These are phyloP conservation scores for Orthosia cruda DNA, from an alignment of 2,888 invertebrate genomes.

Conservation along the genomic window DNA sequence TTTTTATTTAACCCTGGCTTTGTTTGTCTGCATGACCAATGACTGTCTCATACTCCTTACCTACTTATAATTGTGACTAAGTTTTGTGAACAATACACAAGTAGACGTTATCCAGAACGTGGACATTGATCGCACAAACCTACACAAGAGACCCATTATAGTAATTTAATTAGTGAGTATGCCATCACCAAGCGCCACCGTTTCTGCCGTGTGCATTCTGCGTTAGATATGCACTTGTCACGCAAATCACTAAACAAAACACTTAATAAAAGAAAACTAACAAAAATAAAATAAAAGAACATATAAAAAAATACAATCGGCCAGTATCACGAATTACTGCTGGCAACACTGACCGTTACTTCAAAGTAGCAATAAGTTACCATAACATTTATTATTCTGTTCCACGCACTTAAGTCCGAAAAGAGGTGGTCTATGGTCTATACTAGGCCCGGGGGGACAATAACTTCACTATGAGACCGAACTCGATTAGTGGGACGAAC, in stretches of 20 bases:
- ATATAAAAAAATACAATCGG: constrained; percentile 8
- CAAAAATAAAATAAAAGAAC: constrained; percentile 19
- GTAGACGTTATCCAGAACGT: neutral
- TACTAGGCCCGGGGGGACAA: constrained; percentile 56
- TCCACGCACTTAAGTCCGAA: constrained; percentile 53
- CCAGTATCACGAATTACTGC: constrained; percentile 32
- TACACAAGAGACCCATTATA: constrained; percentile 1
- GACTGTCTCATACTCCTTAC: neutral
- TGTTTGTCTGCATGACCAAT: neutral
- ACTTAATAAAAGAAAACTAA: neutral
- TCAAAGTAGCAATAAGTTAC: constrained; percentile 38
- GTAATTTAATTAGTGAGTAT: constrained; percentile 23
- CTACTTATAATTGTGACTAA: neutral
- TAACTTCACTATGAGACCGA: constrained; percentile 55
- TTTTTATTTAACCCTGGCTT: neutral
- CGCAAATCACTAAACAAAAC: constrained; percentile 14
- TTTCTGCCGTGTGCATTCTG: constrained; percentile 9
- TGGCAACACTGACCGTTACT: constrained; percentile 49
- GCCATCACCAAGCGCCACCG: constrained; percentile 7
- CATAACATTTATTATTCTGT: constrained; percentile 51
- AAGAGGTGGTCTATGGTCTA: constrained; percentile 23
- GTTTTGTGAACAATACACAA: neutral
- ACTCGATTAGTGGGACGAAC: constrained; percentile 56
- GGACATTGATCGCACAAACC: constrained; percentile 2
- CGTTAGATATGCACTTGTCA: constrained; percentile 24